Base-by-base conservation (phyloP, 2,888 invertebrate species). In the Perizoma affinitatum region DNA sequence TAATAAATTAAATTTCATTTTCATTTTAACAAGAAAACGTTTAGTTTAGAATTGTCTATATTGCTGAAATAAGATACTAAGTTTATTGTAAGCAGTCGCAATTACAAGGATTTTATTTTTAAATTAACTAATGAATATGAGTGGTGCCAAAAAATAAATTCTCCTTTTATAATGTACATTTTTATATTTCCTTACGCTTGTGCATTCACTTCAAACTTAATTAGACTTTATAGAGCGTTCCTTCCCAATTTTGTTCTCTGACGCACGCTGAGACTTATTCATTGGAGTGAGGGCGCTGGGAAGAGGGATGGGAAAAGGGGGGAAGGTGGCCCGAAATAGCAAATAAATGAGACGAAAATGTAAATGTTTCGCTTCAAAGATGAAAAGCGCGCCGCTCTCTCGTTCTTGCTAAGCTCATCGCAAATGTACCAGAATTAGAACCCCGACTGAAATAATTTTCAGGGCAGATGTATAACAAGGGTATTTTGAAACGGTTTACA, bases 331-430 rank as follows among this genome's bases (percentile, higher is more conserved):
- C 86, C 90, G 89, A 92, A 92, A 92, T 92, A 92, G 92, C 92
- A 90, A 90, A 91, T 92, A 92, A 92, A 92, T 92, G 92, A 92
- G 92, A 90, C 92, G 92, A 92, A 92, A 92, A 92, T 92, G 92
- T 92, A 92, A 92, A 92, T 92, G 92, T 90, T 87, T 88, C 90
- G 92, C 88, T 90, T 89, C 88, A 85, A 86, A 92, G 90, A 92
- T 91, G 92, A 92, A 92, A 91, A 91, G 90, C 90, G 82, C 80
- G 84, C 86, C 88, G 89, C 83, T 80, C 82, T 83, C 86, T 76
- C 86, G 85, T 82, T 88, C 89, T 85, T 87, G 90, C 89, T 90
- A 90, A 89, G 90, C 88, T 88, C 89, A 84, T 86, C 87, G 88
- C 89, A 88, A 90, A 92, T 91, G 90, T 91, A 90, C 86, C 90